phyloP scores from a whole-genome alignment of 2,888 invertebrate species.

The Sesia apiformis region DNA sequence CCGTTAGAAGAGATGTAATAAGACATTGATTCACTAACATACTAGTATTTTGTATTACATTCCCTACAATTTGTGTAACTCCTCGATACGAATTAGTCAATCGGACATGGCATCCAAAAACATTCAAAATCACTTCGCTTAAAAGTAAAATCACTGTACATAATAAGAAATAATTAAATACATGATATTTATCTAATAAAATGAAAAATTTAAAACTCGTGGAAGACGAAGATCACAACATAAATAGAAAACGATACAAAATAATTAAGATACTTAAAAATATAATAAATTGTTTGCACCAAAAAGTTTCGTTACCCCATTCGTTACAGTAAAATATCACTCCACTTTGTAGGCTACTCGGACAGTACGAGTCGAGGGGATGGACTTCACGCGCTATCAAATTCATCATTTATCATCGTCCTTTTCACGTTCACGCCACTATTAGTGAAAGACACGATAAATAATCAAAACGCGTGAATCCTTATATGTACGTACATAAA shows the following conservation, averaged over 20 bases:
- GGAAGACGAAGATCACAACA: conserved; percentile 74
- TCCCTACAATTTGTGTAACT: conserved; percentile 21
- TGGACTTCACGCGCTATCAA: no score
- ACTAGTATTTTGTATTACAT: conserved; percentile 16
- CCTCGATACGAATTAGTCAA: conserved; percentile 13
- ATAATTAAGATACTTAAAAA: conserved; percentile 37
- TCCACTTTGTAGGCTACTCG: no score
- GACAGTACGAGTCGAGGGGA: no score
- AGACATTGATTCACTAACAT: conserved; percentile 12
- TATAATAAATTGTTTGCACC: conserved; percentile 39
- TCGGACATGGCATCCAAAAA: conserved; percentile 38
- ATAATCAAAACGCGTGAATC: no score
- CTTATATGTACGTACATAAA: no score
- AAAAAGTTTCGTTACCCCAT: conserved; percentile 9
- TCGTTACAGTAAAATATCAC: background rate
- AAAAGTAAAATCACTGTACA: conserved; percentile 45
- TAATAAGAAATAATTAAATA: conserved; percentile 45
- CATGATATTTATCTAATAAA: conserved; percentile 46
- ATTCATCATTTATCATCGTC: no score
- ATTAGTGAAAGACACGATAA: no score
- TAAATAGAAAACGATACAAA: conserved; percentile 57
- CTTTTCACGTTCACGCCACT: no score
- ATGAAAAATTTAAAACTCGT: conserved; percentile 49
- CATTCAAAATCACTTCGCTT: conserved; percentile 25
- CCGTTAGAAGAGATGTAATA: conserved; percentile 16